phyloP scores from a whole-genome alignment of 2,113 vertebrate species.

The Limanda limanda region DNA sequence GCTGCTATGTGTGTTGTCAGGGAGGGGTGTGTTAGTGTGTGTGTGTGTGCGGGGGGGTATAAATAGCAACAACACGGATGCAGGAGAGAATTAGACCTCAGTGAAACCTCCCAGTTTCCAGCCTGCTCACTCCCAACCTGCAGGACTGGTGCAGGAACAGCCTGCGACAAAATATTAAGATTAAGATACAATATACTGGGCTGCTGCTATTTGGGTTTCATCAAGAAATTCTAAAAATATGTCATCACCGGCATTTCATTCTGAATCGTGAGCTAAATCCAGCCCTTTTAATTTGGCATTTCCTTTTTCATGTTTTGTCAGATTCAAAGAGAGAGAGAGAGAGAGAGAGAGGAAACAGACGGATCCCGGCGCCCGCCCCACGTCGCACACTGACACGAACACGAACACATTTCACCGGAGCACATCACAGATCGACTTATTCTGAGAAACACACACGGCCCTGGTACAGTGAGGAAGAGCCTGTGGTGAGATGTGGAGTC shows the following conservation, averaged over 20 bases:
- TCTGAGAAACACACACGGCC: constrained; percentile 43
- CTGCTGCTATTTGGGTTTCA: constrained; percentile 26
- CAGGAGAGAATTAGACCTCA: constrained; percentile 44
- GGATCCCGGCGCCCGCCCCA: constrained; percentile 46
- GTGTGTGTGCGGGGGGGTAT: constrained; percentile 34
- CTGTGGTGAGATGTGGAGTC: constrained; percentile 40
- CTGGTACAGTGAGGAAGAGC: not conserved
- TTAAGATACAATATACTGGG: not conserved
- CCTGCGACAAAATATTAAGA: not conserved
- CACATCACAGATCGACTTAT: constrained; percentile 65
- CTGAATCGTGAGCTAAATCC: constrained; percentile 34
- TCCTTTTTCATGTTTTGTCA: constrained; percentile 6
- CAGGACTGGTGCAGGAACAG: constrained; percentile 3
- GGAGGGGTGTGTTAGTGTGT: no score
- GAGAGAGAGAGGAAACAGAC: constrained; percentile 33
- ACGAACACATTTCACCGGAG: constrained; percentile 68
- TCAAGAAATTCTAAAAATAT: constrained; percentile 39
- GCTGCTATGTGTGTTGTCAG: constrained; percentile 23
- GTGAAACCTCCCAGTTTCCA: constrained; percentile 39
- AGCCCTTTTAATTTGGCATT: constrained; percentile 44
- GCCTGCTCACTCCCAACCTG: constrained; percentile 12
- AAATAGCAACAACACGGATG: constrained; percentile 71
- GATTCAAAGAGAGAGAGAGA: not conserved
- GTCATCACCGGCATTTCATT: constrained; percentile 41
- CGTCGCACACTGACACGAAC: constrained; percentile 64